A percentile compares a stretch with the other conserved stretches of the same genome.
Evolutionary conservation across 2,888 invertebrate genomes (phyloP).

Genomic region (Rhingia rostrata): DNA sequence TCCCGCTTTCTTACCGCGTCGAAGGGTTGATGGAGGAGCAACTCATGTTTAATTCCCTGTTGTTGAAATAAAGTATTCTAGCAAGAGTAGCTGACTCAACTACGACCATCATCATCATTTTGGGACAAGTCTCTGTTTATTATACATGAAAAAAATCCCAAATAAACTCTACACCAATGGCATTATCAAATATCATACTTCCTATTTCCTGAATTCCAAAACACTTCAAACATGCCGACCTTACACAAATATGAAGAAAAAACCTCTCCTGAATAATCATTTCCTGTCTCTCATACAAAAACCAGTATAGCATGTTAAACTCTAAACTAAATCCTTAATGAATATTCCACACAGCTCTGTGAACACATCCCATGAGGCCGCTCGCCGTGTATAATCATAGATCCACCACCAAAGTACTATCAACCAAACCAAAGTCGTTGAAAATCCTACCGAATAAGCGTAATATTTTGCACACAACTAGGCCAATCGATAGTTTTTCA

Average conservation of each 20-base stretch:
- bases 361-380: not conserved
- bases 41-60: too few species aligned
- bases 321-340: not conserved
- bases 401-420: not conserved
- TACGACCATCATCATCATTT: too few species aligned
- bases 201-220: too few species aligned
- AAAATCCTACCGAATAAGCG: slow-evolving; percentile 48
- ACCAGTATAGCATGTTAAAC: not conserved
- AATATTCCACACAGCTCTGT: not conserved
- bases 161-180: too few species aligned
- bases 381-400: not conserved
- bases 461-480: slow-evolving; percentile 42
- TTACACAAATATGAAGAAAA: not conserved
- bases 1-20: too few species aligned
- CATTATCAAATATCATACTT: too few species aligned
- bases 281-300: not conserved
- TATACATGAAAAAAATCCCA: too few species aligned
- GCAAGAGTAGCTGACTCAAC: too few species aligned
- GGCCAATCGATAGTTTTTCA: slow-evolving; percentile 61
- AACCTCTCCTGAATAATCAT: not conserved
- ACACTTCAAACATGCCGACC: too few species aligned
- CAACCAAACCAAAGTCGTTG: not conserved
- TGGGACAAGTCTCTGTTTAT: too few species aligned
- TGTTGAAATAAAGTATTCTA: too few species aligned
- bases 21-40: too few species aligned